Evolutionary conservation across 2,797 vertebrate species (phyloP), one percentile per base, ranked within the genome.

Genomic region (Scleropages formosus): DNA sequence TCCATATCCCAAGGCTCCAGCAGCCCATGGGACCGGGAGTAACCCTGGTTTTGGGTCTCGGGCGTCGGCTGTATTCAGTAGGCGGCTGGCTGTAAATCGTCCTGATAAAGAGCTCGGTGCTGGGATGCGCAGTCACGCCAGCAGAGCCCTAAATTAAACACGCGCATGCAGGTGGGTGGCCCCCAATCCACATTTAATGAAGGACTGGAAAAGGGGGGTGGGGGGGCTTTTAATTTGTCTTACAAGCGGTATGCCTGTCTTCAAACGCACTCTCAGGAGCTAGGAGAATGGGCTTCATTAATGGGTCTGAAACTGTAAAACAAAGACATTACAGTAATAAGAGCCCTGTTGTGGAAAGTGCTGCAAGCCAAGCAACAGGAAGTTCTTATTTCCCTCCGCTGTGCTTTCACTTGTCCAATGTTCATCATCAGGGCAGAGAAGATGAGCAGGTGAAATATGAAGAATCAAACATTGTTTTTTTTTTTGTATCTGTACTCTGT

Each of bases 311-410:
- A 46, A 46, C 69, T 22, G 69, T 77, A 73, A 77, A 76, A 84
- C 71, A 79, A 80, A 83, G 80, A 75, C 60, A 75, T 77, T 51
- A 80, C 77, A 79, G 81, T 79, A 73, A 78, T 61, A 71, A 79
- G 51, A 77, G 76, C 51, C 27, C 15, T 72, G 8, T 11, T 27
- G 0, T 11, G 44, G n/a, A 22, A 26, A 18, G 26, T 2, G 67
- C 67, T 53, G 61, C 20, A 66, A 73, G 77, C 66, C 51, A 44
- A 67, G 53, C 67, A 66, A 77, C 70, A 24, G 69, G 76, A 65
- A 82, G 79, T 76, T 77, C 72, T 80, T 74, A 73, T 78, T 81
- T 80, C 65, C 73, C 76, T 79, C 56, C 18, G 53, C 53, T 9
- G 62, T 65, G 74, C 13, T 63, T 27, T 16, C 18, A 47, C 73